Evolutionary conservation across 2,113 vertebrate genomes (phyloP), one percentile per base, ranked within the genome.

Genomic region (Heterotis niloticus): DNA sequence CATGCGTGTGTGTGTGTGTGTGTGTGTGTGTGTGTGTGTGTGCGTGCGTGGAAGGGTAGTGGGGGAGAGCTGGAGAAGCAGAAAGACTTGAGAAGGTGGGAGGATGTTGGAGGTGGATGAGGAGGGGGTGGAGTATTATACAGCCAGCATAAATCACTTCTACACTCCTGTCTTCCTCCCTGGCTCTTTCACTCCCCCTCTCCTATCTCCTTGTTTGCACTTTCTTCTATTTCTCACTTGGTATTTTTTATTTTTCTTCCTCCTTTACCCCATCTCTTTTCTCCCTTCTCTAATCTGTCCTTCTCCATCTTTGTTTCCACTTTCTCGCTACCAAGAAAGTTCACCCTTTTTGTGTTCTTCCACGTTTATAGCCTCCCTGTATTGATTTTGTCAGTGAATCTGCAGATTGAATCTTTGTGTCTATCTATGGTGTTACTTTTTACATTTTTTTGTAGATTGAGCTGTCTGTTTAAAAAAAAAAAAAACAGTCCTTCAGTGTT

Each of bases 91-190:
- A 1, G 51, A 52, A 24, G 26, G 44, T n/a, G 9, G 16, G 68
- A 34, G 56, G 18, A 17, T 26, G 17, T 14, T 12, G 20, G 69
- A 71, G 69, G 17, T 4, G 10, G 69, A 71, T 44, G 51, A 69
- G 60, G 70, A 64, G 34, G 34, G n/a, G 67, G 68, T 51, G 18
- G 85, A 89, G 84, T 81, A 84, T 88, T 87, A 87, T 89, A 88
- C 86, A 88, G 85, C 86, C 87, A 85, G 87, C 88, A 89, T 89
- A 89, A 87, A 84, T 88, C 88, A 71, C 60, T 64, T n/a, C 87
- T 84, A 83, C 87, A 85, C 82, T 84, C 86, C 75, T 17, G 68
- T 20, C 9, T 44, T 44, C 51, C 18, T 13, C 18, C 59, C 59
- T 62, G 59, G 59, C 59, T 62, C 18, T 7, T 62, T 13, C 51